These are phyloP conservation scores for Nebria ingens DNA, from an alignment of 1,140 invertebrate species.

Conservation along the genomic window DNA sequence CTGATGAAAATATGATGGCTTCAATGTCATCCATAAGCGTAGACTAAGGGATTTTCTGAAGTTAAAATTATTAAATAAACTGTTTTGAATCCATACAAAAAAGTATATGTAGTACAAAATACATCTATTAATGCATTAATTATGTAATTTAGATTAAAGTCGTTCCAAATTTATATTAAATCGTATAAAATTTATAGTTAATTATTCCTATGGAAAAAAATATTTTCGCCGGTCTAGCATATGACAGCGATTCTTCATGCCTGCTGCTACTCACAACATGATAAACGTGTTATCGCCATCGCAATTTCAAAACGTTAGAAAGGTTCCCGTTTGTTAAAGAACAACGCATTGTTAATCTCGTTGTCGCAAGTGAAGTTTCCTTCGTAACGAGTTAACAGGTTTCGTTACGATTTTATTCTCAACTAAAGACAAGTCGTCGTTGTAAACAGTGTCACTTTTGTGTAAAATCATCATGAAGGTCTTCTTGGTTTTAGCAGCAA, in stretches of 20 bases:
- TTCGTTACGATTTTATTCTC: not conserved
- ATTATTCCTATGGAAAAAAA: too few species aligned
- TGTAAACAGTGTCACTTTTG: not conserved
- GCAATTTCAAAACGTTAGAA: constrained; percentile 3
- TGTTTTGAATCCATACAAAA: too few species aligned
- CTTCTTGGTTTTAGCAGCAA: constrained; percentile 38
- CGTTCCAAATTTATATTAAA: too few species aligned
- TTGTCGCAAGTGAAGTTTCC: constrained; percentile 9
- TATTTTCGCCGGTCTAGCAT: not conserved
- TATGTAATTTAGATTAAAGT: too few species aligned
- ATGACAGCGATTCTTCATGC: not conserved
- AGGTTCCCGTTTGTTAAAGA: constrained; percentile 3
- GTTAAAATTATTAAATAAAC: too few species aligned
- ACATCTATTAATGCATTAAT: too few species aligned
- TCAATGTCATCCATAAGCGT: not conserved
- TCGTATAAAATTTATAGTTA: too few species aligned
- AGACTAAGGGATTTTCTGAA: not conserved
- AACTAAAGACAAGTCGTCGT: not conserved
- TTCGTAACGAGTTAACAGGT: constrained; percentile 6
- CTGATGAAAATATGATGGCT: not conserved
- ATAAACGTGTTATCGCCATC: constrained; percentile 4
- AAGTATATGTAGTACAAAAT: too few species aligned
- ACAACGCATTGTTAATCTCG: constrained; percentile 4
- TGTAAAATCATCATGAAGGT: constrained; percentile 40
- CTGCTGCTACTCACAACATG: not conserved